Conservation (phyloP, 2,797 vertebrate species). For the Coregonus suidteri region DNA sequence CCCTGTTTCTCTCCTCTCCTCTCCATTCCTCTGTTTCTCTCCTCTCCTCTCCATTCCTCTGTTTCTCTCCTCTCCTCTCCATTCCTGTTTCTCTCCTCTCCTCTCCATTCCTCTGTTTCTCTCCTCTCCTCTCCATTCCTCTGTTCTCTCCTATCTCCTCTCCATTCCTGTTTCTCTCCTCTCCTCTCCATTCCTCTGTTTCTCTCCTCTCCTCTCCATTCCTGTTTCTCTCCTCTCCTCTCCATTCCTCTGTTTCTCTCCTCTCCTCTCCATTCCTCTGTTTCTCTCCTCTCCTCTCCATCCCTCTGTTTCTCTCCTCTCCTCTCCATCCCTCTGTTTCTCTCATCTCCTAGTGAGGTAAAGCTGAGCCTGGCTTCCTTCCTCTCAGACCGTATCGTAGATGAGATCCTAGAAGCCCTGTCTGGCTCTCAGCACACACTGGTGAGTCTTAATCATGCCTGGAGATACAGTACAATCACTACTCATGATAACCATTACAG, state of each 20-base stretch:
- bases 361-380: constrained; percentile 94
- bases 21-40: background rate
- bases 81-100: too few species aligned
- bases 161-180: background rate
- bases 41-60: too few species aligned
- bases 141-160: background rate
- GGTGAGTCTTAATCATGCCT: constrained; percentile 71
- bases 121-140: too few species aligned
- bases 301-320: too few species aligned
- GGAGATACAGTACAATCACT: background rate
- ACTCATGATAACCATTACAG: background rate
- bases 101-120: too few species aligned
- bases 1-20: too few species aligned
- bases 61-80: too few species aligned
- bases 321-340: background rate
- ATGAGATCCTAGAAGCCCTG: constrained; percentile 92
- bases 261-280: background rate
- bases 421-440: constrained; percentile 88
- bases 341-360: constrained; percentile 82
- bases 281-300: too few species aligned
- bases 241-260: background rate
- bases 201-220: too few species aligned
- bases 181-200: too few species aligned
- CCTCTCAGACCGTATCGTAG: constrained; percentile 93
- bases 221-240: background rate